Evolutionary conservation across 2,113 vertebrate genomes (phyloP), one percentile per base, ranked within the genome.

Genomic region (Prionailurus viverrinus): DNA sequence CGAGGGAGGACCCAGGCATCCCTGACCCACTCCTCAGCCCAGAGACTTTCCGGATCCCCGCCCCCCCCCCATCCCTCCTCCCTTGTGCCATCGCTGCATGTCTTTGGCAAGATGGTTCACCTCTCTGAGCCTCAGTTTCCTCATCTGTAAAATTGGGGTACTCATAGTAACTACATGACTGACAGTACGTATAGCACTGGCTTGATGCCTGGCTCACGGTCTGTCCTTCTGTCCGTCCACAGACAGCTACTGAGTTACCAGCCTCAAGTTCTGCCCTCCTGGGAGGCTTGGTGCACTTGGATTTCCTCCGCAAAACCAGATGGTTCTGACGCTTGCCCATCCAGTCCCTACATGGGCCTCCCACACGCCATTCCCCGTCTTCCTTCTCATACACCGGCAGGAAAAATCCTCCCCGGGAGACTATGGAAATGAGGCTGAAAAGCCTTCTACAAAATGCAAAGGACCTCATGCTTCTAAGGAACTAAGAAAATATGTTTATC

Each of bases 401-500:
- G 48, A 45, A 41, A 66, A 63, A n/a, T 5, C 13, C 31, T 83
- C 39, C 14, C 10, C 29, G 27, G 81, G 65, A 31, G 33, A 63
- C 45, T 4, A 13, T 12, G 68, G 48, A 36, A 86, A 94, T 15
- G 13, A 74, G 61, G 90, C 53, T 76, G 82, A 55, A 89, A 83
- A 31, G 63, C 7, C 48, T 73, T 65, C 87, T 53, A 12, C 68
- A 53, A 53, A 79, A 93, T 55, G n/a, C 79, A 65, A 45, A 58
- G 31, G 41, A 48, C 63, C 2, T 23, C 31, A 13, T 25, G 74
- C 41, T 85, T 63, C 94, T 63, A 48, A 88, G 84, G 91, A 88
- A 89, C 91, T 48, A 33, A 74, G 92, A 94, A 96, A 51, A 61
- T 29, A 71, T 14, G 76, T 41, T 91, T 81, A 45, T 87, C 66